Evolutionary conservation across 2,888 invertebrate species (phyloP), one percentile per base, ranked within the genome.

Genomic region (Chalcis sispes): DNA sequence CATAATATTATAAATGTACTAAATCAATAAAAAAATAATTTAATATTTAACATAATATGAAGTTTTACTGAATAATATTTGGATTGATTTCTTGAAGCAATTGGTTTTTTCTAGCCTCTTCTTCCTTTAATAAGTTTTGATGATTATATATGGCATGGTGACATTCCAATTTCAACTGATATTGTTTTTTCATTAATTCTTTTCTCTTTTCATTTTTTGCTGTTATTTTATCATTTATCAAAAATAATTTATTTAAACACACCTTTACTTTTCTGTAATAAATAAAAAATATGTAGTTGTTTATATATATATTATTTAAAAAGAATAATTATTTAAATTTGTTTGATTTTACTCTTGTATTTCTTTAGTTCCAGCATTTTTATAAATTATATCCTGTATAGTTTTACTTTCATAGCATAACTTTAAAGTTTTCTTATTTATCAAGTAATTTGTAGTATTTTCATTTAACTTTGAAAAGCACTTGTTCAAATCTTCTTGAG

Each of bases 51-150:
- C 54, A 20, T 46, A 23, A 50, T 20, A 56, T n/a, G n/a, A 36
- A 5, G 20, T 27, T 65, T 32, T 72, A 85, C 85, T 27, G 36
- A 25, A 73, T 76, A 15, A 80, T 52, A 29, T 66, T 32, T 36
- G 85, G 85, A 78, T 82, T 79, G 2, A 54, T 81, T 77, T 82
- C 79, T 52, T 84, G 52, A 8, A 85, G 75, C 5, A 67, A 77
- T 29, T 77, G 15, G 3, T 76, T 75, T 29, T 48, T 72, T 15
- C 71, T 40, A 8, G 65, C 70, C 20, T 83, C 80, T 46, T 81
- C 79, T 20, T 82, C 77, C 20, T 80, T 77, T 36, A 85, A 77
- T 72, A 82, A 85, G 0, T 70, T 69, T 25, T 80, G 74, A 23
- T 85, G 76, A 0, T 82, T 67, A 3, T 67, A 77, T 23, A 84